phyloP scores from a whole-genome alignment of 1,140 invertebrate species.

The Chionoecetes opilio region DNA sequence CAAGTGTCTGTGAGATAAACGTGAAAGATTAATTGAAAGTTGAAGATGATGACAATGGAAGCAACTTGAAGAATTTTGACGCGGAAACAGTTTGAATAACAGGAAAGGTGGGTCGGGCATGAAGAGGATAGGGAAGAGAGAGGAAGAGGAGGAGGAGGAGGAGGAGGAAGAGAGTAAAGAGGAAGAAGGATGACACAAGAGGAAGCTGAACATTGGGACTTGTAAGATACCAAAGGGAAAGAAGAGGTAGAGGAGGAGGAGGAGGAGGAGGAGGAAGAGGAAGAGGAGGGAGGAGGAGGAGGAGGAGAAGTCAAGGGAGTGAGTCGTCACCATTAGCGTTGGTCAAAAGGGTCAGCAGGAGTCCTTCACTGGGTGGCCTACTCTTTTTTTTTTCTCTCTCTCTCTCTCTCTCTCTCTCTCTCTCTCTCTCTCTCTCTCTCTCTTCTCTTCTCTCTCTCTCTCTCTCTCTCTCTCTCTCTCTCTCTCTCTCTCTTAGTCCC shows the following conservation, averaged over 20 bases:
- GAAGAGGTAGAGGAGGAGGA: not conserved
- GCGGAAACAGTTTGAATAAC: not conserved
- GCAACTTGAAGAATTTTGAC: not conserved
- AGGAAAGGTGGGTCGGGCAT: too few relatives aligned
- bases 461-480: conserved; percentile 38
- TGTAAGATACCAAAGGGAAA: not conserved
- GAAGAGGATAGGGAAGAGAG: too few relatives aligned
- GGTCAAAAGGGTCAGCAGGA: not conserved
- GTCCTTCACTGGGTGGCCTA: not conserved
- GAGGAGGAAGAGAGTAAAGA: not conserved
- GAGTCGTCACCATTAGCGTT: not conserved
- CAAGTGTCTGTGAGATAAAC: not conserved
- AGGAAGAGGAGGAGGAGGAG: not conserved
- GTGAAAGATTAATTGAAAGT: not conserved
- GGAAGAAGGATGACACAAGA: not conserved
- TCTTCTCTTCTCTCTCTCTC: conserved; percentile 45
- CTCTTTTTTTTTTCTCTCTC: not conserved
- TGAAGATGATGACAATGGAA: not conserved
- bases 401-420: not conserved
- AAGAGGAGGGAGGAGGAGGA: not conserved
- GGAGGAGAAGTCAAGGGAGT: not conserved
- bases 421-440: not conserved
- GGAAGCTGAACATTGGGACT: not conserved
- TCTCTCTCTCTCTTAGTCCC: not conserved
- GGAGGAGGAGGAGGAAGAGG: not conserved